Percentiles rank a stretch among this genome's conserved stretches.
Evolutionary conservation across 2,797 vertebrate species (phyloP).

Genomic region (Sus cebifrons): DNA sequence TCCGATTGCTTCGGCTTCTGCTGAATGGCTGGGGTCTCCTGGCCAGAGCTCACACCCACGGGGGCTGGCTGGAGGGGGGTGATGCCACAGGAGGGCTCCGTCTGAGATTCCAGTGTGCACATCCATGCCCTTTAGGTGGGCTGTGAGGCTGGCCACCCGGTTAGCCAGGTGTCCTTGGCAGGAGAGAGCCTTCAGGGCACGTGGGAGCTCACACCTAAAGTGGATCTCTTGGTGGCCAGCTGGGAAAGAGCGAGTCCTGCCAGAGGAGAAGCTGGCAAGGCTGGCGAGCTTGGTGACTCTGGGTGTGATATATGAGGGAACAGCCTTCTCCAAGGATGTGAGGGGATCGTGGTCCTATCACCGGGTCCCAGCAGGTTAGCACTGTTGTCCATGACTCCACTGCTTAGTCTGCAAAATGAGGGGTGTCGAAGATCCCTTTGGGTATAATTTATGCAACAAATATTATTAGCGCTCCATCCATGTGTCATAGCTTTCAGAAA

Average conservation of each 20-base stretch:
- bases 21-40: neutral
- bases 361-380: neutral
- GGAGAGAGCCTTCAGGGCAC: neutral
- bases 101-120: neutral
- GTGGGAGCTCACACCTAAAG: neutral
- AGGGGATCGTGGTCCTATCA: rapidly evolving
- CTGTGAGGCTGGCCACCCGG: neutral
- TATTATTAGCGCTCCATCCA: neutral
- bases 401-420: neutral
- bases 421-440: neutral
- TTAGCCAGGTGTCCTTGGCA: neutral
- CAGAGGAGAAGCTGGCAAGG: neutral
- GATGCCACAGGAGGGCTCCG: neutral
- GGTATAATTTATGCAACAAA: neutral
- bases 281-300: neutral
- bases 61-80: neutral
- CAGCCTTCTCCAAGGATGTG: neutral
- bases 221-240: neutral
- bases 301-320: neutral
- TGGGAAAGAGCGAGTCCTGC: neutral
- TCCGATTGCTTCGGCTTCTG: slow-evolving; percentile 30
- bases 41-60: neutral
- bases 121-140: too few species aligned
- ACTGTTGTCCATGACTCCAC: neutral
- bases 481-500: neutral